Percentiles rank a stretch among this genome's conserved stretches.
phyloP scores from a whole-genome alignment of 2,113 vertebrate genomes.

The Chaetops frenatus region DNA sequence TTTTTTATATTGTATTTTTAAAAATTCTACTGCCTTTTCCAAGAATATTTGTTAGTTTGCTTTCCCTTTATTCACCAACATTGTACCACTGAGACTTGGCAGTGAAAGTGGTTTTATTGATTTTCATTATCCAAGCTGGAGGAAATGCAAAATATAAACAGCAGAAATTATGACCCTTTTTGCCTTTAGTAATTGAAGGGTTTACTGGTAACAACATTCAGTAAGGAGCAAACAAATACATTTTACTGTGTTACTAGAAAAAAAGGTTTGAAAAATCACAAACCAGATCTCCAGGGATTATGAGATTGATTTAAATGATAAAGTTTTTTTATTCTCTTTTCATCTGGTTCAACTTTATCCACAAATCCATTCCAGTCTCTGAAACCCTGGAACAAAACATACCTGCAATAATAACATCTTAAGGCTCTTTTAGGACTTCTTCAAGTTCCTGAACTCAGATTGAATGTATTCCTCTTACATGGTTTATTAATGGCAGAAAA shows the following conservation, averaged over 20 bases:
- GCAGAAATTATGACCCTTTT: constrained; percentile 54
- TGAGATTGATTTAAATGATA: neutral
- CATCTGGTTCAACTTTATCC: neutral
- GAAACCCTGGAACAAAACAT: neutral
- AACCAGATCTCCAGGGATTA: neutral
- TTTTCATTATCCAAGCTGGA: constrained; percentile 49
- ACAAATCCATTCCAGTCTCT: neutral
- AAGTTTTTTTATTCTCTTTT: neutral
- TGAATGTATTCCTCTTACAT: neutral
- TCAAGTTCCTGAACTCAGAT: neutral
- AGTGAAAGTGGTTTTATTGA: constrained; percentile 57
- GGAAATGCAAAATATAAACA: constrained; percentile 58
- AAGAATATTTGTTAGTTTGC: constrained; percentile 25
- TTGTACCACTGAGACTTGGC: constrained; percentile 36
- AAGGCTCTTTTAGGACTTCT: neutral
- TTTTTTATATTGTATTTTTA: neutral
- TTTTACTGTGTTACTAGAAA: constrained; percentile 6
- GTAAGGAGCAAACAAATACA: constrained; percentile 13
- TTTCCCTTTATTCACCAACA: constrained; percentile 21
- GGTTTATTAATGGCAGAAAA: neutral
- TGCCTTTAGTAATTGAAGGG: constrained; percentile 43
- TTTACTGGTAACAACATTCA: constrained; percentile 37
- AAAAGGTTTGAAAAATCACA: neutral
- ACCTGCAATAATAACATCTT: neutral
- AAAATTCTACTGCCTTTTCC: neutral